A percentile compares a stretch with the other conserved stretches of the same genome.
Evolutionary conservation across 2,113 vertebrate species (phyloP).

Genomic region (Ia io): DNA sequence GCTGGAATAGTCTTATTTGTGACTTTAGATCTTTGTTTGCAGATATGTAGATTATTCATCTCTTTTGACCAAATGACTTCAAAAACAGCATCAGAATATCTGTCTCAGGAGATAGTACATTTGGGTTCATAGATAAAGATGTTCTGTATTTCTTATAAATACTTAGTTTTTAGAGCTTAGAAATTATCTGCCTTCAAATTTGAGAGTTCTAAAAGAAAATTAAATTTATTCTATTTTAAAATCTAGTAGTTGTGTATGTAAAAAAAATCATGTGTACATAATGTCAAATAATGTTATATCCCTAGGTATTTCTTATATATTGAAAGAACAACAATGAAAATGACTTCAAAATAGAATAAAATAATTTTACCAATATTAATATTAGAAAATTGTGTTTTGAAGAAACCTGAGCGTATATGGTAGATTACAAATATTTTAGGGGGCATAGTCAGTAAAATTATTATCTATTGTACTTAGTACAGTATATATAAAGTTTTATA

Average conservation of each 20-base stretch:
- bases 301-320: background rate
- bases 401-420: background rate
- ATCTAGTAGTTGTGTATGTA: background rate
- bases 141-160: constrained; percentile 22
- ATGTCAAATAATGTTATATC: background rate
- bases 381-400: background rate
- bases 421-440: background rate
- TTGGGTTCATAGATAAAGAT: background rate
- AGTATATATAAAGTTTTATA: background rate
- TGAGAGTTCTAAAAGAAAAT: constrained; percentile 5
- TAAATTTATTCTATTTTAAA: background rate
- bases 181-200: constrained; percentile 9
- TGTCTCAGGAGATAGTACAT: background rate
- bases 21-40: background rate
- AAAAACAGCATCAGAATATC: constrained; percentile 58
- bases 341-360: constrained; percentile 8
- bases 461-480: background rate
- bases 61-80: constrained; percentile 44
- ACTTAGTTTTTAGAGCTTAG: background rate
- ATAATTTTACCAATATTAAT: background rate
- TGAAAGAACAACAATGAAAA: background rate
- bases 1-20: background rate
- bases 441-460: background rate
- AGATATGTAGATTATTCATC: constrained; percentile 31
- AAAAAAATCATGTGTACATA: background rate